Evolutionary conservation across 2,888 invertebrate species (phyloP), one percentile per base, ranked within the genome.

Genomic region (Drosophila fulvimacula): DNA sequence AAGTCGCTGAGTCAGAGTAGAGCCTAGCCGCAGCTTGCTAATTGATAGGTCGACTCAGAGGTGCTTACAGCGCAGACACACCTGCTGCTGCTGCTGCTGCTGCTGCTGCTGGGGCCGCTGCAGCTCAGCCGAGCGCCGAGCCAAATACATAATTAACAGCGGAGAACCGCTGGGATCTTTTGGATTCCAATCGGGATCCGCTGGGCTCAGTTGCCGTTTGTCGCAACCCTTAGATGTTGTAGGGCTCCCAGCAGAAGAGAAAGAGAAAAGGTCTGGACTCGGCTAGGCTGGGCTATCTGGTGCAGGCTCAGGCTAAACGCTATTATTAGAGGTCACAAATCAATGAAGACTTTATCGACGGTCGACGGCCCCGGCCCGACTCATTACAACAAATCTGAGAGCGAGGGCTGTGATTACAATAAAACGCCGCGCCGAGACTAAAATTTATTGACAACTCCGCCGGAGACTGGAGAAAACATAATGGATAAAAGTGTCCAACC

Each of bases 291-390:
- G 72, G 81, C 61, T 83, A 81, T 89, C 76, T 59, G 53, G 42
- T 32, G 58, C 39, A 59, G 73, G 73, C 58, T 62, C 55, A 66
- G 75, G 69, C 85, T 86, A 88, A 88, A 88, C 84, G 76, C 90
- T 90, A 80, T 90, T 90, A 88, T 88, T 88, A 88, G 73, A 77
- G 90, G 90, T 79, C 90, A 88, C 88, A 88, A 88, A 88, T 88
- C 88, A 88, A 90, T 90, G 82, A 77, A 86, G 86, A 81, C 90
- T 89, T 90, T 86, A 86, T 86, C 86, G 88, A 83, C 68, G 85
- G 79, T 60, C 57, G 57, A 57, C 74, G 46, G 58, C 61, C 69
- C 3, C 46, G 67, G n/a, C n/a, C n/a, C 69, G 69, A 70, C 84
- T 81, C 80, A 89, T 89, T 84, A 88, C 88, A 81, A 79, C 70